Evolutionary conservation across 2,797 vertebrate species (phyloP).

Genomic region (Brachyrhaphis roseni): DNA sequence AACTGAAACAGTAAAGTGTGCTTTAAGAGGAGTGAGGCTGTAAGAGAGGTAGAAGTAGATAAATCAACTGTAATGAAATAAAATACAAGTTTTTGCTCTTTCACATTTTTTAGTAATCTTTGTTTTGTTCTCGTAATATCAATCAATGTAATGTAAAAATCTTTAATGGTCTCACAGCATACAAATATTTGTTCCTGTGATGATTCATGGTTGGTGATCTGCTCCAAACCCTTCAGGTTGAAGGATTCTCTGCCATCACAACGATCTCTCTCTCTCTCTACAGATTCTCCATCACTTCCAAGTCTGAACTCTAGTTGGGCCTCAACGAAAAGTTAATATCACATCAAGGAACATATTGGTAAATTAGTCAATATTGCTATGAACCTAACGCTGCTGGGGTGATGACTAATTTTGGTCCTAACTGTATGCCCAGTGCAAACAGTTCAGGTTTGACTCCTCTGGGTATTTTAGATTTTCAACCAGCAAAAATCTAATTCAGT

Average conservation of each 20-base stretch:
- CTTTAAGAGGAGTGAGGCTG: background rate
- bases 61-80: background rate
- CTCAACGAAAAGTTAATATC: background rate
- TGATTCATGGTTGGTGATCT: background rate
- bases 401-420: background rate
- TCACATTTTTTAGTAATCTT: background rate
- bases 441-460: background rate
- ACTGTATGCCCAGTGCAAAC: background rate
- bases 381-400: background rate
- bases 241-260: background rate
- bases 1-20: background rate
- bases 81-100: background rate
- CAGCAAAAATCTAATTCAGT: background rate
- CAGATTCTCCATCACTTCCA: background rate
- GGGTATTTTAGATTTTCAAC: background rate
- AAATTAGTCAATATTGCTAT: background rate
- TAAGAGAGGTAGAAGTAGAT: background rate
- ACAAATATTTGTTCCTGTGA: background rate
- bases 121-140: background rate
- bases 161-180: background rate
- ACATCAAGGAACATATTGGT: background rate
- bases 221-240: background rate
- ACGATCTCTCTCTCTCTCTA: background rate
- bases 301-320: background rate
- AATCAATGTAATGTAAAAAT: background rate